These are phyloP conservation scores for Leptodactylus fuscus DNA, from an alignment of 2,113 vertebrate species.

Conservation along the genomic window DNA sequence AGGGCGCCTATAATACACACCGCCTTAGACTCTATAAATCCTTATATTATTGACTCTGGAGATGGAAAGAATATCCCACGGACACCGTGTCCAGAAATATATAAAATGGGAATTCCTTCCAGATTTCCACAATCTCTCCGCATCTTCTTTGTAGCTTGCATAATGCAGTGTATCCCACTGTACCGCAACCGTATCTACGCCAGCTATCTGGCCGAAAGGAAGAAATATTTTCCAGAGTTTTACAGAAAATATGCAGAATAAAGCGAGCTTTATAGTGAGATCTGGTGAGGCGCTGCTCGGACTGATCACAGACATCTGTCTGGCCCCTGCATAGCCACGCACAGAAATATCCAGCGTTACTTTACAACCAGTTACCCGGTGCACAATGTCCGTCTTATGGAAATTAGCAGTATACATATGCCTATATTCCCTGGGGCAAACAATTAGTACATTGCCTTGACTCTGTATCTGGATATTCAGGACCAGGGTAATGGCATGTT, in stretches of 20 bases:
- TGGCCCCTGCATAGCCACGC: background rate
- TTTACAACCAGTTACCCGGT: too few species aligned
- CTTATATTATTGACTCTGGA: too few species aligned
- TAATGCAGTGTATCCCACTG: background rate
- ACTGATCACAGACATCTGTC: constrained; percentile 29
- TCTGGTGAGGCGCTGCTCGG: background rate
- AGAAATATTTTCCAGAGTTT: background rate
- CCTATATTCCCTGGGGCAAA: too few species aligned
- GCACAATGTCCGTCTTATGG: too few species aligned
- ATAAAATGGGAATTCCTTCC: background rate
- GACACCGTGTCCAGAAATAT: background rate
- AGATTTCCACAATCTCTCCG: background rate
- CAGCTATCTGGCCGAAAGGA: background rate
- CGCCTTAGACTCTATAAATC: background rate
- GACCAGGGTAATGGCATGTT: too few species aligned
- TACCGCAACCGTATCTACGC: background rate
- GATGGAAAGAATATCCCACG: background rate
- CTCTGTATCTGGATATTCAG: background rate
- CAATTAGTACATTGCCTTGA: background rate
- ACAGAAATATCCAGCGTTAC: too few species aligned
- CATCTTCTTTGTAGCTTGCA: background rate
- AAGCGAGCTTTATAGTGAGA: constrained; percentile 3
- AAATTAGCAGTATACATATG: too few species aligned
- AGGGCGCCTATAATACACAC: background rate
- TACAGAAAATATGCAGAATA: constrained; percentile 17